Percentiles rank a stretch among this genome's conserved stretches.
phyloP scores from a whole-genome alignment of 2,888 invertebrate species.

The Nephrotoma appendiculata region DNA sequence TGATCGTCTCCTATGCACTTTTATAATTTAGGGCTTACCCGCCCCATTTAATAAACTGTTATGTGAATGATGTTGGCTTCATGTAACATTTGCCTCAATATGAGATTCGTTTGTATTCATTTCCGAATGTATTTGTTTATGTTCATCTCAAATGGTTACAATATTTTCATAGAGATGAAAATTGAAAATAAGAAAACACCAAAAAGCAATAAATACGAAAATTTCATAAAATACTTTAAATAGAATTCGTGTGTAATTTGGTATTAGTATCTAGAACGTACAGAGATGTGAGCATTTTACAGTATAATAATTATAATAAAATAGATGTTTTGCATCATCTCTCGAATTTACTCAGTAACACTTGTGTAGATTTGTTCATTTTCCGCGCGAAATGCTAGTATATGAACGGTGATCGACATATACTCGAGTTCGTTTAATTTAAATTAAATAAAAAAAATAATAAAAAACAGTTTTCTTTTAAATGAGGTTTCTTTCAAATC shows the following conservation, averaged over 20 bases:
- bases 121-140: no score
- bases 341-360: background rate
- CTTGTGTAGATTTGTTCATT: background rate
- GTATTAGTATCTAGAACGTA: background rate
- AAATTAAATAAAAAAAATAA: background rate
- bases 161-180: background rate
- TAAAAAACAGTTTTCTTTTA: background rate
- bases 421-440: background rate
- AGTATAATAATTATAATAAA: background rate
- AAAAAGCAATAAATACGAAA: background rate
- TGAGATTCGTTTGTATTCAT: no score
- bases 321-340: background rate
- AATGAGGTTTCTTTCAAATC: background rate
- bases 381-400: background rate
- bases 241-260: background rate
- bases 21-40: no score
- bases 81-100: no score
- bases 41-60: no score
- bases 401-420: background rate
- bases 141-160: no score
- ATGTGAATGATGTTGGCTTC: no score
- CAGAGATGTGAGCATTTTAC: background rate
- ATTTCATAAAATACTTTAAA: background rate
- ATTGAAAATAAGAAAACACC: background rate
- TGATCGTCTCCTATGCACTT: no score